Percentiles rank a stretch among this genome's conserved stretches.
Conservation (phyloP, 2,797 vertebrate genomes). For the Tenualosa thibaudeaui region DNA sequence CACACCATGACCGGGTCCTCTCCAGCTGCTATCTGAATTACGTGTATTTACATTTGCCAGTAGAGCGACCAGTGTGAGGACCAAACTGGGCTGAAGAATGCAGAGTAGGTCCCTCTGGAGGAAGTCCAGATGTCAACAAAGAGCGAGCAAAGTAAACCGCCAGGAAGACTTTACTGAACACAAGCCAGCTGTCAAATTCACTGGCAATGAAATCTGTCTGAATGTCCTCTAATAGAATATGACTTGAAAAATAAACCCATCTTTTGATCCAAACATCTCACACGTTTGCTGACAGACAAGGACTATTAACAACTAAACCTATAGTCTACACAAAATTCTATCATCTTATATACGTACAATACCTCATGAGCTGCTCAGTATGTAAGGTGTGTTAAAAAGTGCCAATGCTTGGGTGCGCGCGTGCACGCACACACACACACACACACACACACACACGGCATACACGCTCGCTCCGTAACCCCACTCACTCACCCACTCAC, state of each 20-base stretch:
- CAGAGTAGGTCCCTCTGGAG: conserved; percentile 1
- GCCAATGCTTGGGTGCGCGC: background rate
- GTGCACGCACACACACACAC: conserved; percentile 23
- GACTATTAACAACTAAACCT: background rate
- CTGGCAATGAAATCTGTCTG: background rate
- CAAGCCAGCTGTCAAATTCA: background rate
- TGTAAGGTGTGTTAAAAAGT: background rate
- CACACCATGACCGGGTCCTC: background rate
- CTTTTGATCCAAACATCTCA: background rate
- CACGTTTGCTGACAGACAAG: background rate
- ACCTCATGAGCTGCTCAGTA: background rate
- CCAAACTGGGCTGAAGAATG: conserved; percentile 19
- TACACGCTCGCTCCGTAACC: background rate
- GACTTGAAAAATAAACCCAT: background rate
- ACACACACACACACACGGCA: conserved; percentile 29
- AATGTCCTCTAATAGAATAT: background rate
- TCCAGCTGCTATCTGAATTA: background rate
- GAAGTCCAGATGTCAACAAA: conserved; percentile 22
- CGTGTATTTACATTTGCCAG: conserved; percentile 6
- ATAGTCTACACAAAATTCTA: background rate
- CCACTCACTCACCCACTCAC: conserved; percentile 15
- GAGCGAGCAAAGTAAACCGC: conserved; percentile 2
- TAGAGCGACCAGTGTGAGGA: background rate
- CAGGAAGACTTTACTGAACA: background rate
- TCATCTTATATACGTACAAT: no score